Evolutionary conservation across 2,797 vertebrate genomes (phyloP).

Genomic region (Chromis chromis): DNA sequence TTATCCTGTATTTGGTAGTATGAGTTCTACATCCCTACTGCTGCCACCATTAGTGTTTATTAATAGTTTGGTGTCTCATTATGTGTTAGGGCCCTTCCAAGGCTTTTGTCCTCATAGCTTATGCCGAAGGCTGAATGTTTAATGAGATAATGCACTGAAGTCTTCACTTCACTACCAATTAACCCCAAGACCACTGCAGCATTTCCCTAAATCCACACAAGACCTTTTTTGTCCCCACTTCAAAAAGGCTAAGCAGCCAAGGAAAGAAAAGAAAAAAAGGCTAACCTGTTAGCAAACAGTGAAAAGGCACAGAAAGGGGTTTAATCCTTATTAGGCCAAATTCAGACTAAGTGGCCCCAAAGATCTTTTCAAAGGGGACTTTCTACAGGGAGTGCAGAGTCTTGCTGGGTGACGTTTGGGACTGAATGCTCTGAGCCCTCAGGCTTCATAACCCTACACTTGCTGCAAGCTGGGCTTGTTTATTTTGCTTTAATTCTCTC

Average conservation of each 20-base stretch:
- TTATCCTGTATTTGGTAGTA: background rate
- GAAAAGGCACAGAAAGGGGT: slow-evolving; percentile 86
- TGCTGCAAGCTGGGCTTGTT: slow-evolving; percentile 74
- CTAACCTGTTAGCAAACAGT: slow-evolving; percentile 98
- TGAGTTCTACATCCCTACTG: background rate
- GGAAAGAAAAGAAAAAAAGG: slow-evolving; percentile 94
- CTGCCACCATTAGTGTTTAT: slow-evolving; percentile 70
- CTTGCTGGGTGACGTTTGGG: slow-evolving; percentile 66
- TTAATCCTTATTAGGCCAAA: slow-evolving; percentile 99
- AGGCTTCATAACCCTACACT: slow-evolving; percentile 69
- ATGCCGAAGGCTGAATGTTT: slow-evolving; percentile 91
- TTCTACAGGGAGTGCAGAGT: slow-evolving; percentile 65
- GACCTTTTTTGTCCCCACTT: slow-evolving; percentile 89
- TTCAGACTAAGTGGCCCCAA: slow-evolving; percentile 95
- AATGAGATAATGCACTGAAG: slow-evolving; percentile 93
- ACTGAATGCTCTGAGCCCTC: slow-evolving; percentile 70
- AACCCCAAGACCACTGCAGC: slow-evolving; percentile 93
- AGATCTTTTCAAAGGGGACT: slow-evolving; percentile 86
- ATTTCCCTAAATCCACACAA: slow-evolving; percentile 96
- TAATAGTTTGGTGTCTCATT: slow-evolving; percentile 77
- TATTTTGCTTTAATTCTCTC: slow-evolving; percentile 82
- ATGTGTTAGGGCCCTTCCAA: slow-evolving; percentile 80
- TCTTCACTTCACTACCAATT: slow-evolving; percentile 96
- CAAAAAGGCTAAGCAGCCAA: slow-evolving; percentile 91
- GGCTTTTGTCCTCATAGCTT: slow-evolving; percentile 78